A percentile compares a stretch with the other conserved stretches of the same genome.
These are phyloP conservation scores for Cremastinae sp. DNA, from an alignment of 2,888 invertebrate species.

Conservation along the genomic window DNA sequence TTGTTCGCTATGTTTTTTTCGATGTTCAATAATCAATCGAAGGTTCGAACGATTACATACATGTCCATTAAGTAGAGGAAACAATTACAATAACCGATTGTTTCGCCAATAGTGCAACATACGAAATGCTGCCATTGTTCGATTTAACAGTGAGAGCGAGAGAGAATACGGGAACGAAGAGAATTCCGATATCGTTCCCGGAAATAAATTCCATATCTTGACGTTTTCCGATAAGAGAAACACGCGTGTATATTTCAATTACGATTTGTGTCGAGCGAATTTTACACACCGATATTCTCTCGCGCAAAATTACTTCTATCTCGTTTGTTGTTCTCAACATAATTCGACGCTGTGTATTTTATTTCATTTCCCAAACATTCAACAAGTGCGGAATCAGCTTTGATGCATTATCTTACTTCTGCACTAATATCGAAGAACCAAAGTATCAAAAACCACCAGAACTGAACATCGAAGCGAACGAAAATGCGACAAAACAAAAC, in stretches of 20 bases:
- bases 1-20: too few relatives aligned
- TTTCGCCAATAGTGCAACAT: conserved; percentile 41
- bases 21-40: background rate
- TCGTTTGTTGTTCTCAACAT: too few relatives aligned
- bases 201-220: conserved; percentile 38
- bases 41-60: background rate
- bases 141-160: background rate
- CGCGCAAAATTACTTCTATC: too few relatives aligned
- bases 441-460: too few relatives aligned
- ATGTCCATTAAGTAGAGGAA: conserved; percentile 10
- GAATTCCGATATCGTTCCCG: conserved; percentile 36
- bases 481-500: background rate
- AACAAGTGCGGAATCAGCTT: too few relatives aligned
- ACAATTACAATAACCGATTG: conserved; percentile 28
- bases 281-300: background rate
- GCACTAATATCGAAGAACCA: too few relatives aligned
- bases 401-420: too few relatives aligned
- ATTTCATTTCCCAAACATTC: too few relatives aligned
- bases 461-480: background rate
- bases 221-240: conserved; percentile 23
- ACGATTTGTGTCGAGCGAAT: conserved; percentile 28
- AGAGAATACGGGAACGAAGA: conserved; percentile 7
- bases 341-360: too few relatives aligned
- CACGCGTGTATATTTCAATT: conserved; percentile 30
- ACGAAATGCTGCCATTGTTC: conserved; percentile 42